Conservation (phyloP, 1,140 invertebrate genomes). For the Drosophila santomea region DNA sequence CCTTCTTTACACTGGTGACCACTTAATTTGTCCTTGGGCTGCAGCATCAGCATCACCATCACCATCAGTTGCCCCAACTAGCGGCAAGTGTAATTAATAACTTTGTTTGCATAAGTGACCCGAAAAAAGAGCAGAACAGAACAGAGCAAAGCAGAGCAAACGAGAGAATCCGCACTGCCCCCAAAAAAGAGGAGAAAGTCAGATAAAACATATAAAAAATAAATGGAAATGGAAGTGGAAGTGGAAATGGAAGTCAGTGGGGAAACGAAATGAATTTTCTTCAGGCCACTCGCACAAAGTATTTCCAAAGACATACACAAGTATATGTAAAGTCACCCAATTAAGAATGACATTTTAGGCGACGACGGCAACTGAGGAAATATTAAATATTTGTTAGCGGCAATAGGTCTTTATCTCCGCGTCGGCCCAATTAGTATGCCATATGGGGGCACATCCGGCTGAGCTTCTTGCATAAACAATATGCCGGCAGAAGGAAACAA, state of each 20-base stretch:
- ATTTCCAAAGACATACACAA: conserved; percentile 40
- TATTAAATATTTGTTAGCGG: conserved; percentile 51
- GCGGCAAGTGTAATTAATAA: conserved; percentile 72
- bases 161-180: conserved; percentile 20
- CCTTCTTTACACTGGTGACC: conserved; percentile 52
- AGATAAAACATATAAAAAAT: conserved; percentile 44
- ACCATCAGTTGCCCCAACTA: conserved; percentile 43
- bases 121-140: conserved; percentile 34
- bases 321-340: conserved; percentile 41
- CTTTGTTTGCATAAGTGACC: conserved; percentile 71
- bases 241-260: conserved; percentile 9
- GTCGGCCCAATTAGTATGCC: conserved; percentile 49
- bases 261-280: conserved; percentile 33
- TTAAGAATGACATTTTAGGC: conserved; percentile 51
- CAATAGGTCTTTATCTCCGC: conserved; percentile 27
- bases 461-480: conserved; percentile 42
- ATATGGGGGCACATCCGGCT: conserved; percentile 28
- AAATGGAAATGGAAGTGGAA: conserved; percentile 10
- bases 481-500: conserved; percentile 44
- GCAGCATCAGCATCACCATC: conserved; percentile 17
- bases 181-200: conserved; percentile 32
- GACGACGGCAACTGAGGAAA: conserved; percentile 22
- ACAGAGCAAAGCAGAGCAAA: conserved; percentile 1
- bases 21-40: conserved; percentile 69
- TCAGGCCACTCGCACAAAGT: conserved; percentile 8